Percentiles rank a stretch among this genome's conserved stretches.
phyloP scores from a whole-genome alignment of 2,797 vertebrate species.

The Lepidocolaptes lacrymiger region DNA sequence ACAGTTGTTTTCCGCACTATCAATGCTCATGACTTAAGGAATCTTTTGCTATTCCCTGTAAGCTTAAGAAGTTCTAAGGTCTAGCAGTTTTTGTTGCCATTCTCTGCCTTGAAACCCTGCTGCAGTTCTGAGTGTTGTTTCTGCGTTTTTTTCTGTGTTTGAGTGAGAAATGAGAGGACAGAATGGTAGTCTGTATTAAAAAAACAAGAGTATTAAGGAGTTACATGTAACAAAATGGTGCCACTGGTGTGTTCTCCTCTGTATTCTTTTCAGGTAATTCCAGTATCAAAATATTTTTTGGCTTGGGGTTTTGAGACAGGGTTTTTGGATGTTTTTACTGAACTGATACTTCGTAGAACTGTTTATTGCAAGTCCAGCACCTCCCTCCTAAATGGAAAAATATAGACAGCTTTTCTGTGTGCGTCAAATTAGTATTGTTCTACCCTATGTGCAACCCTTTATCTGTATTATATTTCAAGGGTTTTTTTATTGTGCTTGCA shows the following conservation, averaged over 20 bases:
- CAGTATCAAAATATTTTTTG: neutral
- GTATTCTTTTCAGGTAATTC: neutral
- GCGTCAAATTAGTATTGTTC: neutral
- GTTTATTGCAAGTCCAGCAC: neutral
- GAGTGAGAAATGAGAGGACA: neutral
- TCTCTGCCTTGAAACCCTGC: neutral
- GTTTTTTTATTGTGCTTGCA: neutral
- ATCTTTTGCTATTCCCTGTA: neutral
- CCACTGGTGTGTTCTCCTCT: neutral
- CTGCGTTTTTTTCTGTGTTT: neutral
- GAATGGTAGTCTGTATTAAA: neutral
- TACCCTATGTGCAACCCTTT: neutral
- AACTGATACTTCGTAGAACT: neutral
- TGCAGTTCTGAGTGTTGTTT: neutral
- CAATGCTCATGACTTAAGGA: neutral
- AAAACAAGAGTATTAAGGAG: neutral
- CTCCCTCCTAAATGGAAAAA: neutral
- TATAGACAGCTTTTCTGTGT: neutral
- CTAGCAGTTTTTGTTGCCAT: neutral
- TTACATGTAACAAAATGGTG: neutral
- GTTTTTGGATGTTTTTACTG: neutral
- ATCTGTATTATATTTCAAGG: neutral
- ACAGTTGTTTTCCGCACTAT: neutral
- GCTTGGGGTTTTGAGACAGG: neutral
- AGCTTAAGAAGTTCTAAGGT: neutral